phyloP scores from a whole-genome alignment of 53 echinoderm and acorn worm genomes.

The Actinopyga echinites region DNA sequence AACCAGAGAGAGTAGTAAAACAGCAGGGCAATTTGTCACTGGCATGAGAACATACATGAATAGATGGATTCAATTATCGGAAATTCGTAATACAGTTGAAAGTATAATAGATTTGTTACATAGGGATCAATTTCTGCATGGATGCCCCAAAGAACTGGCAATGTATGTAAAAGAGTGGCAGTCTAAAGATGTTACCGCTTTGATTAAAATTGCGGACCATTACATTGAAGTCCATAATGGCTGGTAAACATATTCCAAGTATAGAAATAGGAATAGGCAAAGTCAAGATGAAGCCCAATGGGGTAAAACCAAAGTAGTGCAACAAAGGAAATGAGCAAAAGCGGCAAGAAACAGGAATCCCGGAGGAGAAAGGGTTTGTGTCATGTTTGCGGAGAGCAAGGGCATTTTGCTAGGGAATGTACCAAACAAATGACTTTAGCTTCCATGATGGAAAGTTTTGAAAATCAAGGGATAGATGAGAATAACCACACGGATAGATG shows the following conservation, averaged over 20 bases:
- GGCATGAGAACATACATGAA: constrained; percentile 38
- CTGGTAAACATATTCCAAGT: not conserved
- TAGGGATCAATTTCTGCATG: constrained; percentile 50
- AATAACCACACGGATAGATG: too few species aligned
- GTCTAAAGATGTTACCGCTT: constrained; percentile 26
- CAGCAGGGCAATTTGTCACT: constrained; percentile 39
- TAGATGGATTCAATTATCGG: constrained; percentile 56
- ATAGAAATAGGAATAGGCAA: not conserved
- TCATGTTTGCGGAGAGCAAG: constrained; percentile 34
- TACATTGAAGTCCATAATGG: constrained; percentile 59
- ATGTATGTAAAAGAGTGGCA: constrained; percentile 52
- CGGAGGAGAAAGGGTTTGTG: not conserved
- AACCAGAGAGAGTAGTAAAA: constrained; percentile 47
- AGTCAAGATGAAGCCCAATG: not conserved
- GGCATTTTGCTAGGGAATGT: constrained; percentile 45
- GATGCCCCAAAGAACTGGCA: constrained; percentile 43
- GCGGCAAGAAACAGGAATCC: not conserved
- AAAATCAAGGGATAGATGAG: too few species aligned
- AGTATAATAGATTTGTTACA: constrained; percentile 51
- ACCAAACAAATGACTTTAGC: not conserved
- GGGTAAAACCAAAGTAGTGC: not conserved
- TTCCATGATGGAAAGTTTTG: not conserved
- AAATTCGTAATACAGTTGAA: not conserved
- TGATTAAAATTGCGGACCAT: constrained; percentile 43
- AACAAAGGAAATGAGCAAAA: not conserved